These are phyloP conservation scores for Casuarius casuarius DNA, from an alignment of 2,113 vertebrate species.

Conservation along the genomic window DNA sequence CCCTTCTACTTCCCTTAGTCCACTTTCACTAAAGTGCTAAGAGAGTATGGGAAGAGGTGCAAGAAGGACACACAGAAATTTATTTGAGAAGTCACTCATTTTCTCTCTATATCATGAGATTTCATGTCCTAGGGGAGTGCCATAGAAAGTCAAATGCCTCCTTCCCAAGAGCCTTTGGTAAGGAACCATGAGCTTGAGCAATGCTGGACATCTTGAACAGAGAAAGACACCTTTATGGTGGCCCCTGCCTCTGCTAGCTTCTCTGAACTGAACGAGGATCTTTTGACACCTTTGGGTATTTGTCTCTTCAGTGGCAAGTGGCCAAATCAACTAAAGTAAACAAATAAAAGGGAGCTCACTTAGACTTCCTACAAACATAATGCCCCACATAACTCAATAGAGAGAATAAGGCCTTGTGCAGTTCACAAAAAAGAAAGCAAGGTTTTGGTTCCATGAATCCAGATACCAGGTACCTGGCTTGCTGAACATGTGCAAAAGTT, in stretches of 20 bases:
- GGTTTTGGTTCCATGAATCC: background rate
- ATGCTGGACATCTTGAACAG: background rate
- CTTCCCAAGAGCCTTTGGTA: background rate
- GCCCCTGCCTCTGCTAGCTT: background rate
- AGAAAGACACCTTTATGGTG: background rate
- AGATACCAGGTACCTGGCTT: background rate
- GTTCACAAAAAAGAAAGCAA: accelerated
- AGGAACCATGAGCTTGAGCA: background rate
- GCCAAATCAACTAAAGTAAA: background rate
- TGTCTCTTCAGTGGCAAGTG: background rate
- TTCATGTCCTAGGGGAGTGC: too few species aligned
- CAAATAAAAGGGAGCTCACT: background rate
- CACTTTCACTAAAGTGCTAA: background rate
- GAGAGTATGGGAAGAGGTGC: background rate
- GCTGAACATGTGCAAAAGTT: background rate
- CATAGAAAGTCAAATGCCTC: background rate
- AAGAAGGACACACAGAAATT: background rate
- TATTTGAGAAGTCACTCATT: background rate
- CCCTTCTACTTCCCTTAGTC: background rate
- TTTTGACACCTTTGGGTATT: background rate
- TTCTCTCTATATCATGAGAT: background rate
- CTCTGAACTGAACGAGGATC: background rate
- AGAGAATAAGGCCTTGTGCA: background rate
- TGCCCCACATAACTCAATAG: accelerated
- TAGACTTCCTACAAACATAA: background rate